Base-by-base conservation (phyloP, 2,888 invertebrate genomes). In the Lissonota sp. region DNA sequence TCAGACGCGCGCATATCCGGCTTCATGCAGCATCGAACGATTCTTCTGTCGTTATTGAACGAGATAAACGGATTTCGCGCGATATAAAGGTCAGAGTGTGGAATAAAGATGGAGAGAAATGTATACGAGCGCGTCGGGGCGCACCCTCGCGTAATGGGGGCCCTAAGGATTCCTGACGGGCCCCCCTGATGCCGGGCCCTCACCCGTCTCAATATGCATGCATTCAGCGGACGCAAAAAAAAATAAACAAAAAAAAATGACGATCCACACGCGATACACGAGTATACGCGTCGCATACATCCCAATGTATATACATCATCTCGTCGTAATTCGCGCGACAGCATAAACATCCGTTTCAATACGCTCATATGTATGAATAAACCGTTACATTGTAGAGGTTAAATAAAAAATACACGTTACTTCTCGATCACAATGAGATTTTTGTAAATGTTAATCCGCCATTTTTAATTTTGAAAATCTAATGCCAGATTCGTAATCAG, bases 91-190 rank as follows among this genome's bases (percentile, higher is more conserved):
- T 89, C 86, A 85, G 81, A 83, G 83, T 83, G 84, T 80, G 85
- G 55, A 53, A n/a, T 37, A 49, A 55, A 26, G 66, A 37, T 42
- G 42, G 49, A 42, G 66, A 55, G 16, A 42, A 58, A 46, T 26
- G 55, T 63, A 14, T 66, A 14, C 37, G 57, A 16, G 60, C 46
- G 46, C 49, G 75, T 67, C 60, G 10, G n/a, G 87, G 88, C 87
- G 88, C 88, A 87, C 86, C 89, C 87, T 86, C 84, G 78, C 57
- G 84, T 87, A 89, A 88, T 89, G 86, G 87, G 26, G 44, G 85
- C 79, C 86, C 83, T 82, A 83, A 82, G 87, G 88, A 89, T 89
- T 89, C 87, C 87, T 86, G 87, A 84, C 88, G 80, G 84, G 88
- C 87, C 87, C 83, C 78, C 70, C 57, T 82, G 87, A 85, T 84